A percentile compares a stretch with the other conserved stretches of the same genome.
Conservation (phyloP, 2,797 vertebrate genomes). For the Pseudochirops corinnae region DNA sequence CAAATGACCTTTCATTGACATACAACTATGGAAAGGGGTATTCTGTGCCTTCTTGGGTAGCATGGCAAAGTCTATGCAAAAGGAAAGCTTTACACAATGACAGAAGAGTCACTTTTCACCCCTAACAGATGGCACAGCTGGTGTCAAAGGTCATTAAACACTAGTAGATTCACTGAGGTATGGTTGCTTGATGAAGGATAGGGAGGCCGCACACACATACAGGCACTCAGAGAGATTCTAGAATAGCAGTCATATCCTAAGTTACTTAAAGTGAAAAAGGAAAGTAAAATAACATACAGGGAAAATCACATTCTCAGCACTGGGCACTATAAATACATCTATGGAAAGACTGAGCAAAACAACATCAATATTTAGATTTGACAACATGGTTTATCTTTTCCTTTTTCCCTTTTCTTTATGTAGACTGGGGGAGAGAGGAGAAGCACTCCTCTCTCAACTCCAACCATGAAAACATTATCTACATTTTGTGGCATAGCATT, state of each 20-base stretch:
- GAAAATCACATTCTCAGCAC: conserved; percentile 53
- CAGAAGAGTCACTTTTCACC: conserved; percentile 57
- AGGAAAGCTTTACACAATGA: conserved; percentile 40
- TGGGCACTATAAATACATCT: conserved; percentile 49
- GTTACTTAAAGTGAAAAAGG: conserved; percentile 46
- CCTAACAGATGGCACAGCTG: conserved; percentile 56
- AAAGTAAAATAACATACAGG: conserved; percentile 60
- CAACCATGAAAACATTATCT: neutral
- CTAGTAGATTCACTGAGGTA: conserved; percentile 59
- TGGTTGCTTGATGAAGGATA: conserved; percentile 63
- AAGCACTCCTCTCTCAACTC: neutral
- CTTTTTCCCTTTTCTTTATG: neutral
- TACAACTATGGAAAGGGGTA: conserved; percentile 34
- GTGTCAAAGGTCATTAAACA: conserved; percentile 42
- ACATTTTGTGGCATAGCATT: neutral
- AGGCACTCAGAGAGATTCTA: conserved; percentile 34
- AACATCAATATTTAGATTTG: conserved; percentile 42
- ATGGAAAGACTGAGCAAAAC: conserved; percentile 39
- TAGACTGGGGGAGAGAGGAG: neutral
- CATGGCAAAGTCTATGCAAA: conserved; percentile 8
- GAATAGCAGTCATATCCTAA: conserved; percentile 10
- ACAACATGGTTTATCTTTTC: neutral
- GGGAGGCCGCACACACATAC: conserved; percentile 51
- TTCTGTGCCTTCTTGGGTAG: conserved; percentile 14
- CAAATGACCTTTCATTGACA: conserved; percentile 21